Conservation (phyloP, 2,888 invertebrate genomes). For the Orthosia gothica region DNA sequence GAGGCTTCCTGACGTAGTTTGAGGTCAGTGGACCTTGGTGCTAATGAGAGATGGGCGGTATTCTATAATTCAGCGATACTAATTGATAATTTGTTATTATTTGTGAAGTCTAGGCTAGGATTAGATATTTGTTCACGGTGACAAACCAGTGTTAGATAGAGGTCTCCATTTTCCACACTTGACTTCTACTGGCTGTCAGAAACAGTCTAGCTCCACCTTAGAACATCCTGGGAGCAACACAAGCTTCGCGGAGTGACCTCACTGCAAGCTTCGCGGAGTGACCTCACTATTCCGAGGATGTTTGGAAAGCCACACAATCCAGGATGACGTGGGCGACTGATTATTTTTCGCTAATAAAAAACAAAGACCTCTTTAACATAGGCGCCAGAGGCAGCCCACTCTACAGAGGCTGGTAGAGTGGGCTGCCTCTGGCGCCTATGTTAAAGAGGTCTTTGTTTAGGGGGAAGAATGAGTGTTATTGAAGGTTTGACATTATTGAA, state of each 20-base stretch:
- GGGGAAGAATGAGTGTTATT: background rate
- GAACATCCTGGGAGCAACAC: no score
- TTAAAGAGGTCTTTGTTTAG: background rate
- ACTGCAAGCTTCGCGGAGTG: background rate
- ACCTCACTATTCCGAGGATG: background rate
- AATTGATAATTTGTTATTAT: background rate
- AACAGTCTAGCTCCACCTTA: background rate
- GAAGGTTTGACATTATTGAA: background rate
- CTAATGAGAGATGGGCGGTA: slow-evolving; percentile 18
- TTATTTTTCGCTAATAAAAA: no score
- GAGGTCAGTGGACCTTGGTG: slow-evolving; percentile 48
- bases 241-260: background rate
- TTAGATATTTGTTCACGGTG: background rate
- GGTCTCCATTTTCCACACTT: no score
- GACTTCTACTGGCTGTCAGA: background rate
- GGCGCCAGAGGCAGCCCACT: no score
- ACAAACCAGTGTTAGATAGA: no score
- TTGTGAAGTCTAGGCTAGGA: no score
- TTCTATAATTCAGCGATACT: background rate
- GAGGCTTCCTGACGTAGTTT: slow-evolving; percentile 20
- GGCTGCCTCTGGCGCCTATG: background rate
- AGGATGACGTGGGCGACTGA: background rate
- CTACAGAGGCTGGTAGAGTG: background rate
- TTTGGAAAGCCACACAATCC: background rate
- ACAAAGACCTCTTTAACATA: no score